Evolutionary conservation across 37 sponge, comb jelly and placozoan genomes (phyloP), one percentile per base, ranked within the genome.

Genomic region (Halichondria panicea): DNA sequence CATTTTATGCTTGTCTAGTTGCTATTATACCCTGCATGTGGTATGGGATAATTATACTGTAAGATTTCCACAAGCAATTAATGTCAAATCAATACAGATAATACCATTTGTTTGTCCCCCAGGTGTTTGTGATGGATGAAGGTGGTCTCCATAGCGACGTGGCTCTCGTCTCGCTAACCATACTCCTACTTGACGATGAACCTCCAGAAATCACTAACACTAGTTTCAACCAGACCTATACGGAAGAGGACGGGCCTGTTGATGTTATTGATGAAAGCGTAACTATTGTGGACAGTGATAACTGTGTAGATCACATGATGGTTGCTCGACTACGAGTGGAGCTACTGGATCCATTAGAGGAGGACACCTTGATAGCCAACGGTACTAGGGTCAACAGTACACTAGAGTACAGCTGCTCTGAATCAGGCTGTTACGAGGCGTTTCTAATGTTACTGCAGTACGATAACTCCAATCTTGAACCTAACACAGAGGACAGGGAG

Each of bases 401-500:
- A 30, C 25, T 13, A 25, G 28, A 72, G 27, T 4, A 39, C 4
- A 11, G 58, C 35, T 4, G 52, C n/a, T n/a, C n/a, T 30, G 28
- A 70, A 19, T 19, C 33, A 2, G 33, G 3, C 27, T 82, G 83
- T 58, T 73, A 63, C 24, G 55, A 65, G 1, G 41, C 48, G 1
- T 55, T 64, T 2, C 68, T 82, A 33, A 36, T 39, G 32, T 35
- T 30, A 32, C 9, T 82, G 0, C 21, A 63, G 40, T 84, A 76
- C 63, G 61, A 75, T 34, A 84, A 84, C 68, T 70, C 70, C 19
- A 48, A 41, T 27, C 64, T 48, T 55, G 84, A 84, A 25, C 84
- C 84, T 3, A 61, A 38, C 36, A n/a, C 48, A 3, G 7, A 28
- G 2, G 24, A 67, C 40, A 22, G 77, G 39, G 57, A 1, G 34